Conservation (phyloP, 2,888 invertebrate species). For the Drosophila fulvimacula region DNA sequence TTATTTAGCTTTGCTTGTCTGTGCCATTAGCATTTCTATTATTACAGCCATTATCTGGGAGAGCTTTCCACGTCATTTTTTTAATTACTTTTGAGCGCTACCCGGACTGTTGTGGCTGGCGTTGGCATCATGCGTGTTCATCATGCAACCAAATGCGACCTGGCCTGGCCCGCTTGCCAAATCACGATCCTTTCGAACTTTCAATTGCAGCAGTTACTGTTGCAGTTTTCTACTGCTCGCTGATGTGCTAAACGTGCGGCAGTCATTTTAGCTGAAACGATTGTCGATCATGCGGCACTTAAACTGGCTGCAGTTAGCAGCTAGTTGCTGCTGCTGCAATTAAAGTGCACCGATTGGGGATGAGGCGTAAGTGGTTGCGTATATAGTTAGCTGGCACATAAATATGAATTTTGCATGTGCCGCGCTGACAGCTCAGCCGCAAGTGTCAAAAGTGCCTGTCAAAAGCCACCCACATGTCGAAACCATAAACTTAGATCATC, state of each 20-base stretch:
- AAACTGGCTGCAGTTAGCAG: slow-evolving; percentile 40
- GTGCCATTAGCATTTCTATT: slow-evolving; percentile 67
- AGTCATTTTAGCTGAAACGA: slow-evolving; percentile 82
- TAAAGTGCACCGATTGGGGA: slow-evolving; percentile 37
- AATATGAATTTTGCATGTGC: slow-evolving; percentile 51
- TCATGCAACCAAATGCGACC: slow-evolving; percentile 51
- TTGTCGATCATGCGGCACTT: slow-evolving; percentile 81
- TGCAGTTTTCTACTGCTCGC: slow-evolving; percentile 31
- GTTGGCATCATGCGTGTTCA: slow-evolving; percentile 61
- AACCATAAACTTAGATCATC: slow-evolving; percentile 48
- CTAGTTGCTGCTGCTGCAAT: slow-evolving; percentile 45
- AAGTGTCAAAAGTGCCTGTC: slow-evolving; percentile 70
- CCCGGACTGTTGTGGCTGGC: slow-evolving; percentile 35
- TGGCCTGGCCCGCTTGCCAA: slow-evolving; percentile 37
- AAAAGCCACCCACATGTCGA: slow-evolving; percentile 51
- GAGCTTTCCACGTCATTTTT: slow-evolving; percentile 64
- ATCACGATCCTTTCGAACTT: slow-evolving; percentile 60
- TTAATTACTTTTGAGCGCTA: slow-evolving; percentile 65
- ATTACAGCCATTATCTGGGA: slow-evolving; percentile 64
- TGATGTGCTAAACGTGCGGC: slow-evolving; percentile 82
- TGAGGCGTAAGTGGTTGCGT: slow-evolving; percentile 12
- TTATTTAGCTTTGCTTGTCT: slow-evolving; percentile 44
- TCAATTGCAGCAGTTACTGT: slow-evolving; percentile 34
- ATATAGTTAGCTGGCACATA: slow-evolving; percentile 40
- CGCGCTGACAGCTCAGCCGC: slow-evolving; percentile 64